These are phyloP conservation scores for Allygus modestus DNA, from an alignment of 2,888 invertebrate species.

Conservation along the genomic window DNA sequence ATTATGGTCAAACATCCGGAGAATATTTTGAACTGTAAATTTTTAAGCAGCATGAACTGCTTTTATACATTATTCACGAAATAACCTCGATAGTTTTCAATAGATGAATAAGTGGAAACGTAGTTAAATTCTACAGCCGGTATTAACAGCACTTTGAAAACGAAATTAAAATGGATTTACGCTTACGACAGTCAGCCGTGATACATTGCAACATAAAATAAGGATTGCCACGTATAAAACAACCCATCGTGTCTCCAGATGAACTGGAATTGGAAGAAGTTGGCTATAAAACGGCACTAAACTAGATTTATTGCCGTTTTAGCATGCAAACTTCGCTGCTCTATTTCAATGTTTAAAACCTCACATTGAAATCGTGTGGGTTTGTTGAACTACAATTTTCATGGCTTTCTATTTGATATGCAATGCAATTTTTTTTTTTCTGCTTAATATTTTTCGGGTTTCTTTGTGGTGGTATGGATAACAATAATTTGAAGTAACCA, in stretches of 20 bases:
- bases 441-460: too few relatives aligned
- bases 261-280: slow-evolving; percentile 16
- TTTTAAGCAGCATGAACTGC: too few relatives aligned
- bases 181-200: background rate
- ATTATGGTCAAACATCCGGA: too few relatives aligned
- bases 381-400: background rate
- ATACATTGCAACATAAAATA: background rate
- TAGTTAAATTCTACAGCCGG: background rate
- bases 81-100: background rate
- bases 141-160: background rate
- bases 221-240: background rate
- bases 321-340: background rate
- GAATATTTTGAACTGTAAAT: too few relatives aligned
- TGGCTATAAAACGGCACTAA: background rate
- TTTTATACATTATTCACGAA: too few relatives aligned
- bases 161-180: slow-evolving; percentile 1
- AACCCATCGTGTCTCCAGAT: background rate
- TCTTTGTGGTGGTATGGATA: too few relatives aligned
- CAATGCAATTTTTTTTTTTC: too few relatives aligned
- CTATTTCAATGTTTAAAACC: background rate
- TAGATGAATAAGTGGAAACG: background rate
- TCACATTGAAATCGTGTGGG: background rate
- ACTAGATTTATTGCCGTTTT: background rate
- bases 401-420: background rate
- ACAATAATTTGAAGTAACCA: too few relatives aligned